phyloP scores from a whole-genome alignment of 2,113 vertebrate genomes.

The Gadus chalcogrammus region DNA sequence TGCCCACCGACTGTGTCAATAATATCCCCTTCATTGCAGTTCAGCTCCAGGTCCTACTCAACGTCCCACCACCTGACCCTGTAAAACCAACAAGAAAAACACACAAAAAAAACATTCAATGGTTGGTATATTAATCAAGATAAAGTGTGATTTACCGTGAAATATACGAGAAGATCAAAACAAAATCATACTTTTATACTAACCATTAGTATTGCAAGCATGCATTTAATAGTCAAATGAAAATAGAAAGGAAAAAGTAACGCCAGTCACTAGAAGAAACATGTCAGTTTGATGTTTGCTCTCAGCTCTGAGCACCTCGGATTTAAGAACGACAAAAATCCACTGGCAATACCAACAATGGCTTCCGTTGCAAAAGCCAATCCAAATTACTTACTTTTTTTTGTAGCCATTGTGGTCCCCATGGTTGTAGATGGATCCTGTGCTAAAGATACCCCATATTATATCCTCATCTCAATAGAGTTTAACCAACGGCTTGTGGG shows the following conservation, averaged over 20 bases:
- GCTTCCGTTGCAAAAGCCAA: conserved; percentile 53
- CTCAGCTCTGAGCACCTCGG: conserved; percentile 13
- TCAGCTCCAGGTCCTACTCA: background rate
- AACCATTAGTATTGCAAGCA: conserved; percentile 51
- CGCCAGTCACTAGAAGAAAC: no score
- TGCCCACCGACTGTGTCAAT: conserved; percentile 38
- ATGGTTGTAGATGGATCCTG: conserved; percentile 57
- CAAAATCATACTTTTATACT: conserved; percentile 44
- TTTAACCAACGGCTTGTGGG: conserved; percentile 27
- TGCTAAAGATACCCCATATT: conserved; percentile 14
- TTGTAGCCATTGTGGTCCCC: conserved; percentile 53
- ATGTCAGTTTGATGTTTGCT: no score
- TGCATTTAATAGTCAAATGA: conserved; percentile 45
- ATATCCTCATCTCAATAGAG: conserved; percentile 16
- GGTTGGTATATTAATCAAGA: conserved; percentile 51
- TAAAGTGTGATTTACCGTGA: conserved; percentile 59
- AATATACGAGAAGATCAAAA: conserved; percentile 28
- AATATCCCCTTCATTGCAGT: background rate
- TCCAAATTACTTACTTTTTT: conserved; percentile 22
- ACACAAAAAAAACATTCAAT: conserved; percentile 18
- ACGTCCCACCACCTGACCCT: conserved; percentile 24
- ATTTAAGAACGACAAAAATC: conserved; percentile 13
- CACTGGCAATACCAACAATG: conserved; percentile 56
- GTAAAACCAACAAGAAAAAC: conserved; percentile 33
- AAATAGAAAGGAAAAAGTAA: background rate